phyloP scores from a whole-genome alignment of 1,140 invertebrate species.

The Ceratitis capitata region DNA sequence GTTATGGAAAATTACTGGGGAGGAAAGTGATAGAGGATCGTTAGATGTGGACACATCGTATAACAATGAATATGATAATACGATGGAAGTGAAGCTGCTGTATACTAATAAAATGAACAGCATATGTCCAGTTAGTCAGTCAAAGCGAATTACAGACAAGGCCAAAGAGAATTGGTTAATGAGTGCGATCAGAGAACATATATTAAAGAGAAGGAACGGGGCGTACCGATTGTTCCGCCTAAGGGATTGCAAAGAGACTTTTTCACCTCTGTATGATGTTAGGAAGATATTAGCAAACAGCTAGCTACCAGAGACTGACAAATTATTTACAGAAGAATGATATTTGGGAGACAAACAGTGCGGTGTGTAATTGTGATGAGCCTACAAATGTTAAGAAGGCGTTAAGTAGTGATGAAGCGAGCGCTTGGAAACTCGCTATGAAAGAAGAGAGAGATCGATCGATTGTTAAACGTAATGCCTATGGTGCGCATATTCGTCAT shows the following conservation, averaged over 20 bases:
- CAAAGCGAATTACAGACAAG: not conserved
- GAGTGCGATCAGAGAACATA: too few species aligned
- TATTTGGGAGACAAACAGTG: too few species aligned
- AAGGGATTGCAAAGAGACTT: too few species aligned
- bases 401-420: not conserved
- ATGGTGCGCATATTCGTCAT: not conserved
- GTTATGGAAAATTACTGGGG: not conserved
- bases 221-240: too few species aligned
- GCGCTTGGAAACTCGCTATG: not conserved
- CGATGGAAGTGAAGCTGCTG: not conserved
- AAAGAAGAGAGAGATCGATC: not conserved
- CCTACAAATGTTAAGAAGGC: not conserved
- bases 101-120: too few species aligned
- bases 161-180: not conserved
- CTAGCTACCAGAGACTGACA: too few species aligned
- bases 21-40: not conserved
- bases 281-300: too few species aligned
- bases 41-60: not conserved
- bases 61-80: not conserved
- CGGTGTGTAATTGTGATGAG: not conserved
- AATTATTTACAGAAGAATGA: too few species aligned
- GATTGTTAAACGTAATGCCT: not conserved
- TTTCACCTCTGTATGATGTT: too few species aligned
- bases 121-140: not conserved
- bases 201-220: too few species aligned